phyloP scores from a whole-genome alignment of 2,888 invertebrate genomes.

The Molorchus minor region DNA sequence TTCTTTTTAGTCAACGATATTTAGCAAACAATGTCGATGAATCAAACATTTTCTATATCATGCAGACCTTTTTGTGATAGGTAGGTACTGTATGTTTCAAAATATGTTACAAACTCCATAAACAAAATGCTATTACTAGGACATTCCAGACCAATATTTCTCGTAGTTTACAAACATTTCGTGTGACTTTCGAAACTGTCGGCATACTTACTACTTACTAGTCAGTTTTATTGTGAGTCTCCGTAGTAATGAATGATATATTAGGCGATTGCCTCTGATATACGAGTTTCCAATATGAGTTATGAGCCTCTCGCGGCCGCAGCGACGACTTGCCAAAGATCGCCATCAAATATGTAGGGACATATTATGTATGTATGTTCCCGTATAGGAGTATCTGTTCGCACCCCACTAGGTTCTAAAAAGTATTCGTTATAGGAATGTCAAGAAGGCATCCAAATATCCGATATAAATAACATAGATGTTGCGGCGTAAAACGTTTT shows the following conservation, averaged over 20 bases:
- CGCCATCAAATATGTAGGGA: constrained; percentile 61
- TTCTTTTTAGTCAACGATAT: no score
- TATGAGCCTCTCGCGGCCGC: constrained; percentile 60
- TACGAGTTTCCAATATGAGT: constrained; percentile 62
- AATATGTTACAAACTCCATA: no score
- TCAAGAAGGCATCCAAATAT: constrained; percentile 18
- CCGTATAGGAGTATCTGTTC: constrained; percentile 30
- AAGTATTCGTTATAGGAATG: constrained; percentile 20
- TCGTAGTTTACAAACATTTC: no score
- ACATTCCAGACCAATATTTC: no score
- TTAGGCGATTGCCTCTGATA: constrained; percentile 58
- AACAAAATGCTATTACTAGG: no score
- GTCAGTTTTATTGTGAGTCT: constrained; percentile 44
- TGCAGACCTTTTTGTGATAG: no score
- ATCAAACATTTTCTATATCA: no score
- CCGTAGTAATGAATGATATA: constrained; percentile 53
- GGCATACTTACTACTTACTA: constrained; percentile 8
- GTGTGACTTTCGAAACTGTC: constrained; percentile 11
- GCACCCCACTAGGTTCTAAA: constrained; percentile 22
- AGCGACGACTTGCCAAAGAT: constrained; percentile 62
- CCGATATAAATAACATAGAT: constrained; percentile 13
- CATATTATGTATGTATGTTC: constrained; percentile 50
- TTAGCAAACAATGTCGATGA: no score
- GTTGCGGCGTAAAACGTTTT: constrained; percentile 18
- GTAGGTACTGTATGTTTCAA: no score